Base-by-base conservation (phyloP, 2,113 vertebrate genomes). In the Callopanchax toddi region DNA sequence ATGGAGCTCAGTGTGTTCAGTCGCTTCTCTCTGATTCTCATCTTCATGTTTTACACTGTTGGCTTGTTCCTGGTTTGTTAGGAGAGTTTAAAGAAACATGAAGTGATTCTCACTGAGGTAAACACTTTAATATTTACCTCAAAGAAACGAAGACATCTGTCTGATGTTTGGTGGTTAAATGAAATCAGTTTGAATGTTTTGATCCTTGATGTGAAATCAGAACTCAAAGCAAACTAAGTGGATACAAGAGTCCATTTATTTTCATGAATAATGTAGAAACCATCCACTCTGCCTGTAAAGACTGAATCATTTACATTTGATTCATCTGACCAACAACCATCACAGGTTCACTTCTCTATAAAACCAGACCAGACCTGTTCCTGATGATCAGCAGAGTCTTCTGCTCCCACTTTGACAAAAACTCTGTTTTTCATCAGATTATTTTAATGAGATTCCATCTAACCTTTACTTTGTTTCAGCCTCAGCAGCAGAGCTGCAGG, bases 181-280 rank as follows among this genome's bases (percentile, higher is more conserved):
- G n/a, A n/a, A n/a, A n/a, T n/a, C n/a, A n/a, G n/a, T n/a, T n/a
- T n/a, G n/a, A n/a, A n/a, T n/a, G n/a, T n/a, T n/a, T n/a, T n/a
- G n/a, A n/a, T n/a, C n/a, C n/a, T n/a, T n/a, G n/a, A n/a, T n/a
- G n/a, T n/a, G n/a, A n/a, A n/a, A n/a, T n/a, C n/a, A n/a, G n/a
- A n/a, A n/a, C n/a, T n/a, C n/a, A n/a, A n/a, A n/a, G n/a, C n/a
- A n/a, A n/a, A n/a, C n/a, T n/a, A n/a, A n/a, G n/a, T n/a, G n/a
- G n/a, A n/a, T 46, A 15, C 58, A 45, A 26, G 12, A 57, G 57
- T 37, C n/a, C 22, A 5, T 21, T 39, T 16, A 18, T 64, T 43
- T 58, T 22, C 58, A 64, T 71, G 67, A 77, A 78, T 80, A 73
- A 82, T 82, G 49, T 25, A 86, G 76, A 36, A 26, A 18, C 29